phyloP scores from a whole-genome alignment of 1,140 invertebrate species.

The Musca domestica region DNA sequence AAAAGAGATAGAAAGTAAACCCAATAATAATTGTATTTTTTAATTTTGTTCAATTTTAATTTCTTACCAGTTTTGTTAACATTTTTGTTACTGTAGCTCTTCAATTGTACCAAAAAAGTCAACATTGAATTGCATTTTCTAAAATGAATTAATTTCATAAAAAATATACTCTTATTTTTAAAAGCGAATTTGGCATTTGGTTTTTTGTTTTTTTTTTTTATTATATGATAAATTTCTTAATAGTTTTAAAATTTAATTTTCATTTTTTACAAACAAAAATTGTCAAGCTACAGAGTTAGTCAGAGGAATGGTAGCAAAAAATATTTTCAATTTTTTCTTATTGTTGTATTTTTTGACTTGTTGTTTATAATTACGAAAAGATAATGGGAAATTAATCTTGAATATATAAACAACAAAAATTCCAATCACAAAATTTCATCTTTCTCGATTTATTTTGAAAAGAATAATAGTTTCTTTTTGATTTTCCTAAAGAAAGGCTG shows the following conservation, averaged over 20 bases:
- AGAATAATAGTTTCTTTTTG: not conserved
- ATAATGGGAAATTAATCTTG: not conserved
- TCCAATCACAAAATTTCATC: constrained; percentile 24
- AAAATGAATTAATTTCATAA: not conserved
- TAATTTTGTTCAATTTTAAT: not conserved
- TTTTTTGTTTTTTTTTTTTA: constrained; percentile 26
- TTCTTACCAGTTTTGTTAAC: constrained; percentile 3
- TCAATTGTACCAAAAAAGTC: constrained; percentile 18
- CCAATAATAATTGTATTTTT: constrained; percentile 4
- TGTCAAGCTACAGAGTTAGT: constrained; percentile 27
- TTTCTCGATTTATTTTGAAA: not conserved
- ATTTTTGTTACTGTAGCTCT: constrained; percentile 24
- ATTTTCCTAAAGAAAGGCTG: not conserved
- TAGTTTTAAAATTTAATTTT: constrained; percentile 2
- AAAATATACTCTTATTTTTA: constrained; percentile 6
- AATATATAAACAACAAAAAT: constrained; percentile 1
- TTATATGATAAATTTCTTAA: constrained; percentile 16
- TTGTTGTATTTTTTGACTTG: constrained; percentile 29
- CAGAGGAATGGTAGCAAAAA: not conserved
- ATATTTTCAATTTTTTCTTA: constrained; percentile 2
- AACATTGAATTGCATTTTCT: too few species aligned
- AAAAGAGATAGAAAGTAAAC: constrained; percentile 1
- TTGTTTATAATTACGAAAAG: not conserved
- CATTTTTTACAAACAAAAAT: too few species aligned
- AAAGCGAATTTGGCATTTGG: constrained; percentile 28